Conservation (phyloP, 1,140 invertebrate genomes). For the Drosophila eugracilis region DNA sequence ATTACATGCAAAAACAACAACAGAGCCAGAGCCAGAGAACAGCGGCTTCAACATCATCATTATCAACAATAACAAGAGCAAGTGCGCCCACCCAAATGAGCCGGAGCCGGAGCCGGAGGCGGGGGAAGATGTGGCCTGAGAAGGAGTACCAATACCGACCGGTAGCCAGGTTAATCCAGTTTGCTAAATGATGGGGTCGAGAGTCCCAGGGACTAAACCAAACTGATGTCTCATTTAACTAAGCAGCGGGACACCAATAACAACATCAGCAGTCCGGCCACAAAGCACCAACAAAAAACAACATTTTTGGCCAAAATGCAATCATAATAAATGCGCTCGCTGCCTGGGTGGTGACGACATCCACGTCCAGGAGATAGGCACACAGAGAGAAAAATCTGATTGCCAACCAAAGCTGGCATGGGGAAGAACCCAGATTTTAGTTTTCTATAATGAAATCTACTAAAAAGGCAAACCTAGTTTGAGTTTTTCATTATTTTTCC, state of each 20-base stretch:
- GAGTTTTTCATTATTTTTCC: too few species aligned
- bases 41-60: constrained; percentile 68
- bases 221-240: constrained; percentile 80
- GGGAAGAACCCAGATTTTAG: too few species aligned
- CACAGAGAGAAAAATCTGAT: not conserved
- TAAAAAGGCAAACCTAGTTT: too few species aligned
- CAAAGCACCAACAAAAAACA: too few species aligned
- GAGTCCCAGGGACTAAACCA: constrained; percentile 24
- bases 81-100: constrained; percentile 64
- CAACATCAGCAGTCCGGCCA: constrained; percentile 7
- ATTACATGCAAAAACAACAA: constrained; percentile 77
- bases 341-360: constrained; percentile 69
- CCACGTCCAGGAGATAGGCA: constrained; percentile 13
- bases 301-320: constrained; percentile 74
- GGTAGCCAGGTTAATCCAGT: constrained; percentile 59
- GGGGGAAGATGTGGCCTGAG: not conserved
- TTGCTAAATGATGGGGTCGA: constrained; percentile 12
- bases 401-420: too few species aligned
- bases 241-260: constrained; percentile 65
- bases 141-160: constrained; percentile 26
- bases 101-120: constrained; percentile 40
- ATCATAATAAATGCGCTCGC: constrained; percentile 77
- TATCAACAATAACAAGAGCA: constrained; percentile 80
- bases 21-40: constrained; percentile 8
- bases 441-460: too few species aligned